Evolutionary conservation across 2,888 invertebrate species (phyloP).

Genomic region (Drosophila lutescens): DNA sequence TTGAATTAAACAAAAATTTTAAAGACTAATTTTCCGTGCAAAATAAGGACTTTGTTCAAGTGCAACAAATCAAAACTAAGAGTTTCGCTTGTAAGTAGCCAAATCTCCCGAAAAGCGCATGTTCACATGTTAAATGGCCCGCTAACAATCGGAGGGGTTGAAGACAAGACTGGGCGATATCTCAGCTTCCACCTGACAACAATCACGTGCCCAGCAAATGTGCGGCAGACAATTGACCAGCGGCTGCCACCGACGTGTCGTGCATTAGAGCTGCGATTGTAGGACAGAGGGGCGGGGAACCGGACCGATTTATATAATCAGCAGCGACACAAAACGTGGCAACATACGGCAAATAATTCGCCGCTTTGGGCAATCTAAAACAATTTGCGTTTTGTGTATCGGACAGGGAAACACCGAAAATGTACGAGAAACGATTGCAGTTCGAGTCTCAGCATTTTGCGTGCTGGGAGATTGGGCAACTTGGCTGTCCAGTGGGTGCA

Average conservation of each 20-base stretch:
- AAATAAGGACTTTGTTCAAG: background rate
- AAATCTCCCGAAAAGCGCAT: conserved; percentile 1
- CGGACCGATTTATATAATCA: conserved; percentile 75
- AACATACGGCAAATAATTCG: conserved; percentile 70
- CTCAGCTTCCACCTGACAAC: conserved; percentile 53
- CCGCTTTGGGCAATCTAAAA: conserved; percentile 67
- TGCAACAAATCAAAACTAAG: background rate
- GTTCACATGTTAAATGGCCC: conserved; percentile 8
- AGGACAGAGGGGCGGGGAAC: conserved; percentile 1
- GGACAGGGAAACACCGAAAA: conserved; percentile 22
- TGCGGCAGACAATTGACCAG: conserved; percentile 57
- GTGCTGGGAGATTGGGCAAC: conserved; percentile 44
- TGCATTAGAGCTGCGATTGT: conserved; percentile 29
- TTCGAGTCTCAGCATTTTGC: conserved; percentile 11
- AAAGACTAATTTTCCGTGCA: too few relatives aligned
- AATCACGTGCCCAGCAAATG: conserved; percentile 70
- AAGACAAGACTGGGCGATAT: background rate
- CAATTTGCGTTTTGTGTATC: conserved; percentile 71
- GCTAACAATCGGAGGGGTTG: background rate
- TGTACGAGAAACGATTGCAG: conserved; percentile 1
- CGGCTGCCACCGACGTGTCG: conserved; percentile 58
- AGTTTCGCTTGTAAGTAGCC: background rate
- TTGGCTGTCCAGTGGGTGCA: conserved; percentile 22
- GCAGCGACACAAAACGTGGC: conserved; percentile 76
- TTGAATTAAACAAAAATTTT: too few relatives aligned